phyloP scores from a whole-genome alignment of 2,888 invertebrate genomes.

The Drosophila atripex region DNA sequence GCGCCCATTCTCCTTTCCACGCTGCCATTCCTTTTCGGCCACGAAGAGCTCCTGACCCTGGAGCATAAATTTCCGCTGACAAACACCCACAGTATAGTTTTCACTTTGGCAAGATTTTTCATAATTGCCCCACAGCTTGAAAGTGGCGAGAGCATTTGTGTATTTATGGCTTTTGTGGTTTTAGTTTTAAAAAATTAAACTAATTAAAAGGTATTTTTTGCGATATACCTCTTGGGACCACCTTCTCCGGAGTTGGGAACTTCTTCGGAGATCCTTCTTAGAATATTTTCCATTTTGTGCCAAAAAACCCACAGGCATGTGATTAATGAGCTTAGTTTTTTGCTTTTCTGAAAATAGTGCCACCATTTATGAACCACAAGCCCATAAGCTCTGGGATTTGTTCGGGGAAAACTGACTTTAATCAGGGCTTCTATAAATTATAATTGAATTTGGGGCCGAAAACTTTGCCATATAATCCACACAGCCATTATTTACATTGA shows the following conservation, averaged over 20 bases:
- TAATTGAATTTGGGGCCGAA: not conserved
- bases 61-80: slow-evolving; percentile 45
- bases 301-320: slow-evolving; percentile 5
- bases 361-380: slow-evolving; percentile 18
- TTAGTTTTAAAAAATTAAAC: not conserved
- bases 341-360: slow-evolving; percentile 19
- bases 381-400: slow-evolving; percentile 11
- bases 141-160: not conserved
- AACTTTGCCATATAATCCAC: not conserved
- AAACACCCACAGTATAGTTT: slow-evolving; percentile 37
- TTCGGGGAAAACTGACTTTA: slow-evolving; percentile 2
- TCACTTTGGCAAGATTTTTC: slow-evolving; percentile 36
- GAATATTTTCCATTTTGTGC: not conserved
- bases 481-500: not conserved
- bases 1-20: slow-evolving; percentile 56
- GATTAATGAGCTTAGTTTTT: slow-evolving; percentile 39
- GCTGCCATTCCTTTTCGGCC: slow-evolving; percentile 38
- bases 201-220: not conserved
- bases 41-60: slow-evolving; percentile 21
- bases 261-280: not conserved
- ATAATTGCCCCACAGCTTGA: slow-evolving; percentile 27
- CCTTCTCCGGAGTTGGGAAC: not conserved
- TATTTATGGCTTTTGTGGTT: slow-evolving; percentile 3
- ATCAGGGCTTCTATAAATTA: not conserved
- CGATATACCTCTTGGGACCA: too few species aligned